Conservation (phyloP, 2,113 vertebrate species). For the Excalfactoria chinensis region DNA sequence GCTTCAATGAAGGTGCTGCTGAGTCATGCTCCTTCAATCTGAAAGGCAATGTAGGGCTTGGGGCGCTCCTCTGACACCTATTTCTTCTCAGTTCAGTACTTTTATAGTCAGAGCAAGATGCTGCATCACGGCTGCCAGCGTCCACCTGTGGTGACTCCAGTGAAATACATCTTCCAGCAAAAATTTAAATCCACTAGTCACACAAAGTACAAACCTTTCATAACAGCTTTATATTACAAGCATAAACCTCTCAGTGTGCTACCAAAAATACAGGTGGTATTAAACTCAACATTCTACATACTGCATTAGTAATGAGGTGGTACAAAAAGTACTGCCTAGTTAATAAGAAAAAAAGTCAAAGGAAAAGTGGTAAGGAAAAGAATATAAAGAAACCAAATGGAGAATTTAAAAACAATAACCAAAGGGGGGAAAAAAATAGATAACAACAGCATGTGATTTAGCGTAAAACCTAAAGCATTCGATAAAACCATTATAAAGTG, state of each 20-base stretch:
- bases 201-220: conserved; percentile 5
- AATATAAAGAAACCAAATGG: background rate
- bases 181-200: conserved; percentile 34
- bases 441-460: background rate
- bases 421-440: background rate
- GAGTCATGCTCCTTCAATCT: background rate
- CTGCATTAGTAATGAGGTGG: background rate
- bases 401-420: too few species aligned
- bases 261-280: background rate
- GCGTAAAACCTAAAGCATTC: background rate
- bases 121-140: conserved; percentile 29
- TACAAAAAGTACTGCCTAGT: background rate
- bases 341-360: conserved; percentile 21
- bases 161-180: conserved; percentile 36
- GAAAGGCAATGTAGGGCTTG: background rate
- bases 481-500: background rate
- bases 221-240: conserved; percentile 41
- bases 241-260: conserved; percentile 45
- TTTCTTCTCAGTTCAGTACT: background rate
- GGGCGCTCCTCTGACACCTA: background rate
- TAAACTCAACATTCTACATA: conserved; percentile 28
- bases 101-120: background rate
- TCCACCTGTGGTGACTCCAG: background rate
- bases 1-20: background rate
- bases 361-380: background rate